phyloP scores from a whole-genome alignment of 1,140 invertebrate species.

The Drosophila gunungcola region DNA sequence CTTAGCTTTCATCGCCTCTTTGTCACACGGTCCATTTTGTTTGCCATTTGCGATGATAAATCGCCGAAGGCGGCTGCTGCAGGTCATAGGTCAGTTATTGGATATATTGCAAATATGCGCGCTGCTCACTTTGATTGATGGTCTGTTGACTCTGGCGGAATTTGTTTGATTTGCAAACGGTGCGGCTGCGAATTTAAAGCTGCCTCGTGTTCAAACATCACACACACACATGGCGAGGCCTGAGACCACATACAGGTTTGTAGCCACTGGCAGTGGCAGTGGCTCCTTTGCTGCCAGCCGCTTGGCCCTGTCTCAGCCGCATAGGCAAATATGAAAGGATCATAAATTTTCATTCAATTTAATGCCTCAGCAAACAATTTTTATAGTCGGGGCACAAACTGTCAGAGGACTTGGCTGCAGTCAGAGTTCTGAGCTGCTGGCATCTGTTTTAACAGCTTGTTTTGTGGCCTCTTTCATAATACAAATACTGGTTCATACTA shows the following conservation, averaged over 20 bases:
- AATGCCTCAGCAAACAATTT: conserved; percentile 84
- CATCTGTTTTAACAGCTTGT: conserved; percentile 77
- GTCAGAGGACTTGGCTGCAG: conserved; percentile 49
- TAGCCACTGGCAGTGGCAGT: conserved; percentile 26
- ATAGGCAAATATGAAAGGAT: conserved; percentile 84
- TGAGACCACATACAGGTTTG: conserved; percentile 39
- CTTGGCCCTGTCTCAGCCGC: conserved; percentile 20
- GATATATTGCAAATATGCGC: conserved; percentile 50
- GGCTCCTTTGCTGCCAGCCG: conserved; percentile 47
- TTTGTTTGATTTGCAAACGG: conserved; percentile 61
- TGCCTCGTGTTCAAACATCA: conserved; percentile 32
- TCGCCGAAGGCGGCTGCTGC: conserved; percentile 46
- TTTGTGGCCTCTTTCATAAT: conserved; percentile 58
- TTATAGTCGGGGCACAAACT: conserved; percentile 74
- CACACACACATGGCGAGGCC: conserved; percentile 26
- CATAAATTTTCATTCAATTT: conserved; percentile 85
- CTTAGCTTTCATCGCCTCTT: conserved; percentile 37
- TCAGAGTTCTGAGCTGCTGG: conserved; percentile 40
- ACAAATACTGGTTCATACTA: conserved; percentile 43
- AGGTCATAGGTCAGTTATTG: conserved; percentile 73
- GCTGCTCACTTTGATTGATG: conserved; percentile 71
- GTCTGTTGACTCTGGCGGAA: conserved; percentile 56
- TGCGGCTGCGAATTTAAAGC: conserved; percentile 55
- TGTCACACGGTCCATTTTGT: conserved; percentile 67
- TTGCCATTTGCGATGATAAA: conserved; percentile 76